Conservation (phyloP, 2,888 invertebrate species). For the Ryuthela nishihirai region DNA sequence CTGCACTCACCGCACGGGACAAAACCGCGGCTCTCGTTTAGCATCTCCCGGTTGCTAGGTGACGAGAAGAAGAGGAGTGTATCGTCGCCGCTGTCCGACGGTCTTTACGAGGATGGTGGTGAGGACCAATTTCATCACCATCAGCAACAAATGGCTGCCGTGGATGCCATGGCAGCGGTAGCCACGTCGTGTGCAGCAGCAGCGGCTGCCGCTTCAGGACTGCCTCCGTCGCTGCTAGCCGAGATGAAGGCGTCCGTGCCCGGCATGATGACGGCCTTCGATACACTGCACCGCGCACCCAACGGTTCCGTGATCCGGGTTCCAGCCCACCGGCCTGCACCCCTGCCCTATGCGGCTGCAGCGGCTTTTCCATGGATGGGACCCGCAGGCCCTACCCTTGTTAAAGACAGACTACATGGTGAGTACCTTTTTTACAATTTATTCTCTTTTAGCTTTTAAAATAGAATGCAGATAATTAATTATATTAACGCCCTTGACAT, state of each 20-base stretch:
- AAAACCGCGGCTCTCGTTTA: slow-evolving; percentile 61
- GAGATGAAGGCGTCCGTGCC: slow-evolving; percentile 32
- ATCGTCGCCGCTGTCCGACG: slow-evolving; percentile 14
- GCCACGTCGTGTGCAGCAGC: slow-evolving; percentile 23
- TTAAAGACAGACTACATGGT: slow-evolving; percentile 79
- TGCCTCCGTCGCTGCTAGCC: slow-evolving; percentile 22
- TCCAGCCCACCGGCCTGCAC: slow-evolving; percentile 63
- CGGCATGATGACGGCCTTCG: slow-evolving; percentile 26
- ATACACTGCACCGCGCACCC: slow-evolving; percentile 37
- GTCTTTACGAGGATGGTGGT: slow-evolving; percentile 13
- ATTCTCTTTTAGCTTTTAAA: too few species aligned
- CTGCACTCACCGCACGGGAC: slow-evolving; percentile 10
- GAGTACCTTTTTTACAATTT: too few species aligned
- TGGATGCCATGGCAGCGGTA: slow-evolving; percentile 27
- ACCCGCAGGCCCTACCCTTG: slow-evolving; percentile 54
- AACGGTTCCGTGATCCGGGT: slow-evolving; percentile 50
- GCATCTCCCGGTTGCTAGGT: slow-evolving; percentile 73
- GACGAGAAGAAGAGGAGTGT: slow-evolving; percentile 45
- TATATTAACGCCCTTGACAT: too few species aligned
- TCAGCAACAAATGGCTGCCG: slow-evolving; percentile 14
- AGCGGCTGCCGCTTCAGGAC: slow-evolving; percentile 11
- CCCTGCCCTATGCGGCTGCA: slow-evolving; percentile 43
- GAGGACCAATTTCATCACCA: slow-evolving; percentile 21
- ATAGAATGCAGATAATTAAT: too few species aligned
- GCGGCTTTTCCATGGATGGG: slow-evolving; percentile 41